Percentiles rank a stretch among this genome's conserved stretches.
phyloP scores from a whole-genome alignment of 2,113 vertebrate genomes.

The Gracilinanus agilis region DNA sequence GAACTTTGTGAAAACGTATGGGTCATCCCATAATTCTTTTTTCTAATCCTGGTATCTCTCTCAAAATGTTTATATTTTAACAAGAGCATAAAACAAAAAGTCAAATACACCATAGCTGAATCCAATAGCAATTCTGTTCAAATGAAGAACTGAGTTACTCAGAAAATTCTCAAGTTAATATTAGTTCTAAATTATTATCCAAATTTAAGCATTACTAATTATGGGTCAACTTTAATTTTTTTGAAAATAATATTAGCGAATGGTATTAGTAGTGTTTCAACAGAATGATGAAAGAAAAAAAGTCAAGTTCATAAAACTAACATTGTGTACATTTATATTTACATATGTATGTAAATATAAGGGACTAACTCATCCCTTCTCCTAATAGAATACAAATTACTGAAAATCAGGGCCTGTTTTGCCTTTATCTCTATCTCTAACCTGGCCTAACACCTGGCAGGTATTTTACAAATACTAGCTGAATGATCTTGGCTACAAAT shows the following conservation, averaged over 20 bases:
- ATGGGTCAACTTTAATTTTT: conserved; percentile 21
- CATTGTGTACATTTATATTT: not conserved
- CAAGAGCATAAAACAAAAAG: not conserved
- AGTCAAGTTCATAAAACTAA: conserved; percentile 23
- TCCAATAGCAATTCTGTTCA: not conserved
- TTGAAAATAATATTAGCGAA: conserved; percentile 10
- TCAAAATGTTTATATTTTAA: conserved; percentile 28
- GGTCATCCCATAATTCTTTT: conserved; percentile 48
- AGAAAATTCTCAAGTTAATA: conserved; percentile 19
- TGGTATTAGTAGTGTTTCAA: conserved; percentile 35
- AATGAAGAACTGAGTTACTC: conserved; percentile 29
- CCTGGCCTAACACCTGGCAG: not conserved
- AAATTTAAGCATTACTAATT: conserved; percentile 32
- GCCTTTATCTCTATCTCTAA: not conserved
- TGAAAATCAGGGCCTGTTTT: not conserved
- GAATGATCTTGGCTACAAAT: not conserved
- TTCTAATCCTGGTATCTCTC: conserved; percentile 32
- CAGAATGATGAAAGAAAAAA: conserved; percentile 37
- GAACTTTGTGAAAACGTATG: not conserved
- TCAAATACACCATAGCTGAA: not conserved
- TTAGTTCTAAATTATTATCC: conserved; percentile 25
- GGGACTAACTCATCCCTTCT: not conserved
- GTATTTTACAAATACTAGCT: not conserved
- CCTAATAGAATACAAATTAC: not conserved
- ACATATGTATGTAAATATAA: not conserved